Conservation (phyloP, 2,113 vertebrate genomes). For the Callospermophilus lateralis region DNA sequence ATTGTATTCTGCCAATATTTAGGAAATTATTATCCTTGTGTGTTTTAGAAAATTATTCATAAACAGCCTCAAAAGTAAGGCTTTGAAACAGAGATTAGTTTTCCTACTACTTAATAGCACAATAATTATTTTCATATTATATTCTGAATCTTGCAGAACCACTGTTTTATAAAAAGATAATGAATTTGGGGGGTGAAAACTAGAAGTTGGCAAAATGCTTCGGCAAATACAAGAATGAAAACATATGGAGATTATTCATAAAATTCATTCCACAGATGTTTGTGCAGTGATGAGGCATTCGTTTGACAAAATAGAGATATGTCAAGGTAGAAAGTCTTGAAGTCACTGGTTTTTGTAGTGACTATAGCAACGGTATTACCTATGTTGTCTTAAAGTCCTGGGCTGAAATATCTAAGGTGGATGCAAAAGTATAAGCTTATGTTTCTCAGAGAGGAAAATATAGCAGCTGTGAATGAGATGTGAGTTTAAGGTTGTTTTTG, state of each 20-base stretch:
- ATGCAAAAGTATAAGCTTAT: not conserved
- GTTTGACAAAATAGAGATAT: constrained; percentile 23
- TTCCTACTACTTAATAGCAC: constrained; percentile 38
- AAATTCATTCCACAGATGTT: not conserved
- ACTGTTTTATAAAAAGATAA: constrained; percentile 39
- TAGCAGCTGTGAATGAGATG: not conserved
- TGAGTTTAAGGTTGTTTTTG: not conserved
- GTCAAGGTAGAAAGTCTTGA: not conserved
- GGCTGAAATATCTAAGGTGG: not conserved
- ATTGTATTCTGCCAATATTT: not conserved
- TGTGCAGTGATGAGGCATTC: not conserved
- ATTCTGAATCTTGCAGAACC: not conserved
- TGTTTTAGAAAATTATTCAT: constrained; percentile 63
- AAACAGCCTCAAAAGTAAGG: constrained; percentile 46
- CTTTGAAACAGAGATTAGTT: constrained; percentile 41
- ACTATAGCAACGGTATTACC: not conserved
- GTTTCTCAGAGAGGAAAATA: constrained; percentile 10
- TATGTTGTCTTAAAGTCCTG: not conserved
- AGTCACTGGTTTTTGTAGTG: constrained; percentile 44
- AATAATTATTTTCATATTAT: constrained; percentile 63
- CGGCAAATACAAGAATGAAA: not conserved
- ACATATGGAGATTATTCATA: not conserved
- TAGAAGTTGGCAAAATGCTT: constrained; percentile 37
- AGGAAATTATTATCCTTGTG: constrained; percentile 41
- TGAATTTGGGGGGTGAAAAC: not conserved